Evolutionary conservation across 2,888 invertebrate species (phyloP).

Genomic region (Phytoseiulus persimilis): DNA sequence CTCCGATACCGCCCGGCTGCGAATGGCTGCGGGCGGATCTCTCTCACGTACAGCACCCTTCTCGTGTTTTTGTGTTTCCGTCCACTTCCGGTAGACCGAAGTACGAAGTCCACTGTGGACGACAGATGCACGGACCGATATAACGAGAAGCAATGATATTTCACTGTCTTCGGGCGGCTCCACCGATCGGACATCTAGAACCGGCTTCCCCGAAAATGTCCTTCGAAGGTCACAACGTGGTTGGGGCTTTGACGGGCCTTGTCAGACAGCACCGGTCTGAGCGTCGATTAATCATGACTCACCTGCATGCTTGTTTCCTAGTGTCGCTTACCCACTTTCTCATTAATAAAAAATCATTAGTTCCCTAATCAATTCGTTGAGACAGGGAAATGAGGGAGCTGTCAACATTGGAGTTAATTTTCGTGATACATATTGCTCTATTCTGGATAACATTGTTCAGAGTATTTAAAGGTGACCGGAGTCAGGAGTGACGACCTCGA

Average conservation of each 20-base stretch:
- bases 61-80: background rate
- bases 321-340: background rate
- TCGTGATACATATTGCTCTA: too few species aligned
- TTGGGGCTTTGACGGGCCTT: background rate
- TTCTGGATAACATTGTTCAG: too few species aligned
- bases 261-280: background rate
- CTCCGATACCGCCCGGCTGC: background rate
- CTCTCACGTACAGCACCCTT: background rate
- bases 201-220: conserved; percentile 37
- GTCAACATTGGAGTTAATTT: background rate
- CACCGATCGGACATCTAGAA: background rate
- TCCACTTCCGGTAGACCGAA: background rate
- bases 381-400: background rate
- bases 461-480: too few species aligned
- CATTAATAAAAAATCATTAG: background rate
- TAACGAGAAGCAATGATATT: background rate
- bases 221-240: conserved; percentile 22
- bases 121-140: background rate
- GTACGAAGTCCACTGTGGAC: background rate
- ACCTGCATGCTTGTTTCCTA: background rate
- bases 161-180: background rate
- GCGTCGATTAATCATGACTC: background rate
- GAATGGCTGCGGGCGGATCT: background rate
- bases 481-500: too few species aligned
- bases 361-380: background rate